Evolutionary conservation across 1,140 invertebrate species (phyloP).

Genomic region (Ceratina australensis): DNA sequence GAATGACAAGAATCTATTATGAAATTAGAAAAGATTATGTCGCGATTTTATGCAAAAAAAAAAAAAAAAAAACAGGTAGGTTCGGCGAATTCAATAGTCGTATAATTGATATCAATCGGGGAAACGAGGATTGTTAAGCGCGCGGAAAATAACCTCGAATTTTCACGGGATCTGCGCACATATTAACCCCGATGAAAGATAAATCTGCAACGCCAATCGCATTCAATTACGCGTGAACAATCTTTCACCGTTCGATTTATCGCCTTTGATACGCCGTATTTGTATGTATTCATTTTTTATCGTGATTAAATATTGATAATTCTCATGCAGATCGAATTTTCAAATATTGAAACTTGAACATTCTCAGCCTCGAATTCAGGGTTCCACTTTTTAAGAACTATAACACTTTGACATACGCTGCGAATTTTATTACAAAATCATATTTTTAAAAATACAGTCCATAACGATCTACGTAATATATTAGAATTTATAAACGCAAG

Average conservation of each 20-base stretch:
- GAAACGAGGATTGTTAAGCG: slow-evolving; percentile 21
- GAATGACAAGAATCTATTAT: neutral
- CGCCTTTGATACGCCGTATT: neutral
- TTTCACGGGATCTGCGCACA: neutral
- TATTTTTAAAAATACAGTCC: too few relatives aligned
- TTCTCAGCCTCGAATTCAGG: neutral
- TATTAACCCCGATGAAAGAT: slow-evolving; percentile 28
- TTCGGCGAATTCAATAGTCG: slow-evolving; percentile 38
- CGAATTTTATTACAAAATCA: too few relatives aligned
- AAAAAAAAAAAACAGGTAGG: too few relatives aligned
- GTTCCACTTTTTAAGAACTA: neutral
- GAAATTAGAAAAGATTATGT: neutral
- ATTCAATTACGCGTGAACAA: slow-evolving; percentile 20
- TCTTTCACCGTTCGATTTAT: neutral
- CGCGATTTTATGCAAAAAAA: too few relatives aligned
- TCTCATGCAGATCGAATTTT: neutral
- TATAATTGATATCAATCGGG: slow-evolving; percentile 25
- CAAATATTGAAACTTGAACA: neutral
- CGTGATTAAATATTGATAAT: neutral
- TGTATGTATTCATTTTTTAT: neutral
- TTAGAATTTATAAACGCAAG: too few relatives aligned
- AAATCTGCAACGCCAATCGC: slow-evolving; percentile 10
- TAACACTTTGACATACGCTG: too few relatives aligned
- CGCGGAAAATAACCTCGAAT: slow-evolving; percentile 37
- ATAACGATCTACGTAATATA: too few relatives aligned